phyloP scores from a whole-genome alignment of 2,888 invertebrate genomes.

The Lycaena phlaeas region DNA sequence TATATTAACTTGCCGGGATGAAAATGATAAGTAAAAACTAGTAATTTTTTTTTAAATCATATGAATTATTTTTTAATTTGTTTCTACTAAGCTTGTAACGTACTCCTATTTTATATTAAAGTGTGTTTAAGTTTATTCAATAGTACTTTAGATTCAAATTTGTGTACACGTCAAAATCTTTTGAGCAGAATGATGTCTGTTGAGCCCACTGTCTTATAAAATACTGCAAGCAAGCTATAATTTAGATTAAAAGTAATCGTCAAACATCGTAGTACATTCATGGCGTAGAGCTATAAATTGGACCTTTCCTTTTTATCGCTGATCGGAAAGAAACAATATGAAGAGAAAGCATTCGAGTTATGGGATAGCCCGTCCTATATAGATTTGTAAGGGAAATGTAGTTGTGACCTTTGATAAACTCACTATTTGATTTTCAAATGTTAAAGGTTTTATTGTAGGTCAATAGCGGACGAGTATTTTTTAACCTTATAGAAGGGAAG shows the following conservation, averaged over 20 bases:
- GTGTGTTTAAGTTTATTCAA: no score
- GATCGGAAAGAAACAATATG: conserved; percentile 45
- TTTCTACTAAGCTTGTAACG: no score
- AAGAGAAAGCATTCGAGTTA: conserved; percentile 33
- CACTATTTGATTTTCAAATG: conserved; percentile 2
- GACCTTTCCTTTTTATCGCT: conserved; percentile 39
- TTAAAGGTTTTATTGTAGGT: conserved; percentile 6
- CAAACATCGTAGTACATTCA: conserved; percentile 9
- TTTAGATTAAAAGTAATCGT: not conserved
- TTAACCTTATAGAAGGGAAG: not conserved
- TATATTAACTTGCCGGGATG: no score
- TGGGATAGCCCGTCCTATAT: conserved; percentile 27
- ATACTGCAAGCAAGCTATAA: not conserved
- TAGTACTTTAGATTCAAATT: no score
- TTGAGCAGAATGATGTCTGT: no score
- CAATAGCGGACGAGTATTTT: not conserved
- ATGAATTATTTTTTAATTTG: no score
- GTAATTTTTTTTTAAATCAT: no score
- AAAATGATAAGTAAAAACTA: no score
- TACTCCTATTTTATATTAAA: no score
- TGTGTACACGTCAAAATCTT: no score
- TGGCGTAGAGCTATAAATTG: conserved; percentile 30
- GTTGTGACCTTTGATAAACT: conserved; percentile 7
- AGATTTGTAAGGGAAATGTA: conserved; percentile 24
- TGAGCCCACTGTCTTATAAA: no score